These are phyloP conservation scores for Rutpela maculata DNA, from an alignment of 2,888 invertebrate genomes.

Conservation along the genomic window DNA sequence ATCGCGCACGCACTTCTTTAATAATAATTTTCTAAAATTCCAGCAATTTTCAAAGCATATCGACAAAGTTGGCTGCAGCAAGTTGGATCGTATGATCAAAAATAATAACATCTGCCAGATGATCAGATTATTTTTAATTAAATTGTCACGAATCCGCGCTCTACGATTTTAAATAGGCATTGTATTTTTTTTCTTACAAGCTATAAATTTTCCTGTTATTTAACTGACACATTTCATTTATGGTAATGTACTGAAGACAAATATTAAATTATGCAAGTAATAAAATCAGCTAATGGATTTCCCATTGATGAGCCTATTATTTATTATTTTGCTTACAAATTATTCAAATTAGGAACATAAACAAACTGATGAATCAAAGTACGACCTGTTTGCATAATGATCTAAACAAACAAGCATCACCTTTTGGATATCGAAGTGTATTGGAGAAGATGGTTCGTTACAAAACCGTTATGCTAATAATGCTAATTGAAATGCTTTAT, in stretches of 20 bases:
- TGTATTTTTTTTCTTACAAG: too few species aligned
- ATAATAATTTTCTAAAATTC: too few species aligned
- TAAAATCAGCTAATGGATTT: not conserved
- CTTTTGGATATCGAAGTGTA: conserved; percentile 4
- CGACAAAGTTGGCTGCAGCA: too few species aligned
- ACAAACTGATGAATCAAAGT: conserved; percentile 10
- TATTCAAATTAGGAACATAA: conserved; percentile 21
- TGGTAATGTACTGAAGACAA: not conserved
- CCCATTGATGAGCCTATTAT: not conserved
- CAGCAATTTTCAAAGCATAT: too few species aligned
- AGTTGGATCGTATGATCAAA: too few species aligned
- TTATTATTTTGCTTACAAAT: conserved; percentile 16
- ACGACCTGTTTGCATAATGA: conserved; percentile 27
- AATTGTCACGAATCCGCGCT: too few species aligned
- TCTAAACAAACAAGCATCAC: conserved; percentile 21
- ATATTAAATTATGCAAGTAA: not conserved
- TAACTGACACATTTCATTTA: not conserved
- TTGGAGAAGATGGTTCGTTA: conserved; percentile 19
- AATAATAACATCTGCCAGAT: too few species aligned
- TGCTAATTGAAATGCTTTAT: conserved; percentile 30
- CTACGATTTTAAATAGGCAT: too few species aligned
- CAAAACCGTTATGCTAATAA: conserved; percentile 29
- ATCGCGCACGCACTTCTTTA: too few species aligned
- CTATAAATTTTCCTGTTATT: not conserved
- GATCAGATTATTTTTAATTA: too few species aligned